A percentile compares a stretch with the other conserved stretches of the same genome.
These are phyloP conservation scores for Oceanodroma leucorhoa DNA, from an alignment of 2,797 vertebrate genomes.

Conservation along the genomic window DNA sequence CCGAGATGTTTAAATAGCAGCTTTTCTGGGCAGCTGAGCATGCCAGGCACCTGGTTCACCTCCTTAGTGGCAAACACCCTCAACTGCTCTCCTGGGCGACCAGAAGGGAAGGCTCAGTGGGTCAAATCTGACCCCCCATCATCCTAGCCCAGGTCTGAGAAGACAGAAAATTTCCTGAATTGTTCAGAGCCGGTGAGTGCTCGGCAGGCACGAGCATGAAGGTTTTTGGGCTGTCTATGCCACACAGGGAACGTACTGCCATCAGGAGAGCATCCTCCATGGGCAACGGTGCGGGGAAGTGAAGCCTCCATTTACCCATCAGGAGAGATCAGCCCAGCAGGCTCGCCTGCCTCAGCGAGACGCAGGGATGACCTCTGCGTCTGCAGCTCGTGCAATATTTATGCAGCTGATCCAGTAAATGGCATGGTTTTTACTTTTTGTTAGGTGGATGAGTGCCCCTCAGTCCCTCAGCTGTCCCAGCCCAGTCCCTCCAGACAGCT, in stretches of 20 bases:
- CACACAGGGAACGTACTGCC: background rate
- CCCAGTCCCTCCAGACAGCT: background rate
- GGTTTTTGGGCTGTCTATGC: background rate
- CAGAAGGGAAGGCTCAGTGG: background rate
- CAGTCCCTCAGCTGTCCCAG: background rate
- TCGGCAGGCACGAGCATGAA: background rate
- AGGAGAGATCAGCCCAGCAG: background rate
- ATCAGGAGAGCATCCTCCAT: background rate
- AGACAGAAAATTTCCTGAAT: background rate
- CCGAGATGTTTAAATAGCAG: background rate
- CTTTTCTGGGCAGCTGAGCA: background rate
- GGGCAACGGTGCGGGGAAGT: background rate
- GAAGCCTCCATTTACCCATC: background rate
- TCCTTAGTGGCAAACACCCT: background rate
- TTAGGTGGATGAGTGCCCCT: background rate
- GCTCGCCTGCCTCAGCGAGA: background rate
- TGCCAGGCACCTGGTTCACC: background rate
- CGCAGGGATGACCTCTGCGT: background rate
- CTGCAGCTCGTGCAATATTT: background rate
- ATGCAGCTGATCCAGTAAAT: background rate
- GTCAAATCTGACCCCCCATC: background rate
- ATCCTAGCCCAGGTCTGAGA: background rate
- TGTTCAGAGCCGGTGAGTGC: background rate
- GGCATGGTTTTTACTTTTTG: background rate
- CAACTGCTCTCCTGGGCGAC: fast-evolving